Evolutionary conservation across 2,888 invertebrate species (phyloP), one percentile per base, ranked within the genome.

Genomic region (Bhutanitis thaidina): DNA sequence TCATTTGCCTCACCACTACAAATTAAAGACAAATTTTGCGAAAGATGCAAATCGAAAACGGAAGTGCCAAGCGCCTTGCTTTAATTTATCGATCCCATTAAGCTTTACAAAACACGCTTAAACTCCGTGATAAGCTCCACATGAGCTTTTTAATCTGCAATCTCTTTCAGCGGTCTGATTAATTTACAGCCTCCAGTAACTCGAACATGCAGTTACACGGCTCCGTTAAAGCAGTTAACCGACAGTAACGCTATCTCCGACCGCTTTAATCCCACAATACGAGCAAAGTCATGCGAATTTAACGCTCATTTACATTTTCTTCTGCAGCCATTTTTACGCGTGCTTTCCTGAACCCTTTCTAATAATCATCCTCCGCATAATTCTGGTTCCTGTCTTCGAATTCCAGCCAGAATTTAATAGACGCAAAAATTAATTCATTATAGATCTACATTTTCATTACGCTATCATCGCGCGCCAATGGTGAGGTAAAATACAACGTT

Each of bases 141-240:
- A 47, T 52, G 47, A 52, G 52, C 52, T 52, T 52, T 43, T 52
- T 52, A 52, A 52, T 52, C 52, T 38, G 43, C 52, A 35, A 52
- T 52, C 52, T 52, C 47, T 52, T 52, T 52, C 52, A 52, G 47
- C 47, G 43, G 34, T 7, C 52, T 52, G 52, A 52, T 52, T 52
- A 52, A 52, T 52, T 52, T 52, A 52, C 52, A 47, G 47, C 47
- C 38, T 48, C 47, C 45, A 37, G 44, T 54, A 45, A 54, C 37
- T 32, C 32, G 20, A 30, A 34, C 51, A 40, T 50, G 44, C 47
- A 47, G 51, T 51, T 54, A 51, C 48, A 47, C 34, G 29, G 40
- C 34, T 20, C 43, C 32, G 54, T 48, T 48, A 44, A 50, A 48
- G 14, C 38, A 29, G 38, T 38, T 47, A 38, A 40, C 47, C 37